Percentiles rank a stretch among this genome's conserved stretches.
Evolutionary conservation across 2,113 vertebrate genomes (phyloP).

Genomic region (Stercorarius parasiticus): DNA sequence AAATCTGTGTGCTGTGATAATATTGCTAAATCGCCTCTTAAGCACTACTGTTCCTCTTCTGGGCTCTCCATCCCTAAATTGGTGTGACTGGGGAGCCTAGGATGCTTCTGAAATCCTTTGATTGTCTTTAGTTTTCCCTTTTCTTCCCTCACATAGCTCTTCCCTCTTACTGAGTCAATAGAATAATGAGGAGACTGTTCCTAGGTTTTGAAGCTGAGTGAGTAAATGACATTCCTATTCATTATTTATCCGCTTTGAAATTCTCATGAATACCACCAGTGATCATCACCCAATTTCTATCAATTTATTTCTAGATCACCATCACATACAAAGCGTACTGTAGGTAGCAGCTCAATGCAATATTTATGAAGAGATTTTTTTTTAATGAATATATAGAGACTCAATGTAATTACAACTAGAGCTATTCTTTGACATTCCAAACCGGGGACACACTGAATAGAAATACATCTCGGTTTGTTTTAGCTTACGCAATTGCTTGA

Average conservation of each 20-base stretch:
- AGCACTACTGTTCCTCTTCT: neutral
- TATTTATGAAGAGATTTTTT: constrained; percentile 48
- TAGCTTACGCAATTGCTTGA: neutral
- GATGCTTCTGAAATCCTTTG: neutral
- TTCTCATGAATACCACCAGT: constrained; percentile 43
- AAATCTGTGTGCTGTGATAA: neutral
- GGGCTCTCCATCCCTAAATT: neutral
- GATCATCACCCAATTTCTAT: constrained; percentile 55
- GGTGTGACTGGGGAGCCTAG: neutral
- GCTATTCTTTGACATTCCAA: neutral
- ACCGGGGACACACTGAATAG: neutral
- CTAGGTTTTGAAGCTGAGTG: constrained; percentile 35
- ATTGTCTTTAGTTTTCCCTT: neutral
- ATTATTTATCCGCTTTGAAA: constrained; percentile 74
- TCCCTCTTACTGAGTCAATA: neutral
- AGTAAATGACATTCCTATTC: constrained; percentile 63
- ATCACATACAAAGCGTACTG: neutral
- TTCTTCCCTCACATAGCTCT: neutral
- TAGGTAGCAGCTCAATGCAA: constrained; percentile 8
- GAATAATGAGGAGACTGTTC: constrained; percentile 53
- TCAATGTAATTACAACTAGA: neutral
- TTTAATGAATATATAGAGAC: neutral
- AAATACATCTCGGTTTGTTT: neutral
- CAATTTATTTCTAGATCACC: constrained; percentile 44
- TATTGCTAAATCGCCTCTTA: neutral